Conservation (phyloP, 92 coral and sea anemone genomes). For the Porites lobata region DNA sequence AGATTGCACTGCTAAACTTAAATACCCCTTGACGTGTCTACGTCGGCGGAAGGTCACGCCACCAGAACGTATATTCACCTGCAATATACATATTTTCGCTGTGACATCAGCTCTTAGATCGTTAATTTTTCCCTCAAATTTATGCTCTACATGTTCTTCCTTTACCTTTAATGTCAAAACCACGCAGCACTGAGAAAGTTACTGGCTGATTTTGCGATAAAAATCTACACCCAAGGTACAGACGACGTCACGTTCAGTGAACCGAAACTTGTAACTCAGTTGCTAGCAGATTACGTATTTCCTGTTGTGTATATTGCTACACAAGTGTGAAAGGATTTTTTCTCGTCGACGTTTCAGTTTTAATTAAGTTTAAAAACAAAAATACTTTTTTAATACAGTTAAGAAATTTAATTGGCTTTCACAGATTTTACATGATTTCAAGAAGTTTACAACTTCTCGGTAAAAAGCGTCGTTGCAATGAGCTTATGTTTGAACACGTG, state of each 20-base stretch:
- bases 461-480: background rate
- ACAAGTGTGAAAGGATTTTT: constrained; percentile 3
- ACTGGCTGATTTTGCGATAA: background rate
- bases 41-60: constrained; percentile 15
- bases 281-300: constrained; percentile 19
- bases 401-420: background rate
- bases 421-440: background rate
- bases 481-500: background rate
- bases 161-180: background rate
- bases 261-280: constrained; percentile 3
- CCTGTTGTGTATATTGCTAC: constrained; percentile 8
- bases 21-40: background rate
- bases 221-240: background rate
- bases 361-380: background rate
- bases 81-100: background rate
- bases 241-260: background rate
- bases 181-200: background rate
- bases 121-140: background rate
- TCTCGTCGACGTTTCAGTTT: background rate
- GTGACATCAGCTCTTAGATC: too few relatives aligned
- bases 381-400: background rate
- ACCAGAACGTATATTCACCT: constrained; percentile 5
- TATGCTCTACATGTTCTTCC: background rate
- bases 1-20: background rate
- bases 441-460: background rate